phyloP scores from a whole-genome alignment of 2,797 vertebrate genomes.

The Hypotaenidia okinawae region DNA sequence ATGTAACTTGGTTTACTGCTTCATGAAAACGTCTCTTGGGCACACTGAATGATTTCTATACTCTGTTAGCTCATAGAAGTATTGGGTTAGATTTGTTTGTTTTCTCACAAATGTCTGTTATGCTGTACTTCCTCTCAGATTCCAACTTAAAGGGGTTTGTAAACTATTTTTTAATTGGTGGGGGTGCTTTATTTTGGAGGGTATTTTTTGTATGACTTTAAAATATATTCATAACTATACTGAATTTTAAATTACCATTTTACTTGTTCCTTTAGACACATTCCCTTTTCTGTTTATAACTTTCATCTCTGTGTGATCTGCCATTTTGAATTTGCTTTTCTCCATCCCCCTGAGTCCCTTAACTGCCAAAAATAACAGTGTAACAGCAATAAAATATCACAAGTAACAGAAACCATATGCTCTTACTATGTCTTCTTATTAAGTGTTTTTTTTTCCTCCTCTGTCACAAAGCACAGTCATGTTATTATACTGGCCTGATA shows the following conservation, averaged over 20 bases:
- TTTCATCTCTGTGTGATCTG: not conserved
- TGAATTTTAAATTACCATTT: not conserved
- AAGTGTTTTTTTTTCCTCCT: not conserved
- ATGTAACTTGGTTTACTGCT: not conserved
- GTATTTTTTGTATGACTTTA: not conserved
- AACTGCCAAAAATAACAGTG: not conserved
- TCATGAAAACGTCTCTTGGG: not conserved
- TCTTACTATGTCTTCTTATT: not conserved
- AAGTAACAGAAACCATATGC: not conserved
- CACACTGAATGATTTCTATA: not conserved
- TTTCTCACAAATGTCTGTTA: not conserved
- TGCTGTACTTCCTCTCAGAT: not conserved
- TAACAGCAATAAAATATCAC: not conserved
- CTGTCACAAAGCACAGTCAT: not conserved
- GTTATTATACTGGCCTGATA: not conserved
- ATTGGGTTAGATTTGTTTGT: not conserved
- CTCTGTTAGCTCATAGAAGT: not conserved
- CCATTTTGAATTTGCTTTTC: not conserved
- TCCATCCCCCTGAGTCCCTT: not conserved
- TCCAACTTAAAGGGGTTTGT: not conserved
- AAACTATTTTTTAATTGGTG: no score
- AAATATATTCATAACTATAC: not conserved
- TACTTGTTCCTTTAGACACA: not conserved
- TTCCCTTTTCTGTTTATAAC: not conserved
- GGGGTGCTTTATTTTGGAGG: no score